Conservation (phyloP, 2,888 invertebrate genomes). For the Zelleria hepariella region DNA sequence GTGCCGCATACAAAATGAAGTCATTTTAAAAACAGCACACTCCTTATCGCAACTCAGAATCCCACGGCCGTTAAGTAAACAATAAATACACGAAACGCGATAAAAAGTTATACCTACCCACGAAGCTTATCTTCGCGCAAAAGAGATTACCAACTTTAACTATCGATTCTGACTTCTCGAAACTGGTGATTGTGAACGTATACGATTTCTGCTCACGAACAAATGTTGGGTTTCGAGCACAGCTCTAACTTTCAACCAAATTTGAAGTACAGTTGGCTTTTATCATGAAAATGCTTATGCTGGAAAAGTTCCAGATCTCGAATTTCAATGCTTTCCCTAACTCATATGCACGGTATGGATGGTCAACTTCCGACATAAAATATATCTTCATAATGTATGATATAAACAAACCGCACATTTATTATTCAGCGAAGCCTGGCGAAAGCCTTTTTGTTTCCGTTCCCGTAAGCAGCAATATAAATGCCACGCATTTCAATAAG, state of each 20-base stretch:
- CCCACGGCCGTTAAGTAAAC: slow-evolving; percentile 24
- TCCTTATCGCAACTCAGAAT: slow-evolving; percentile 14
- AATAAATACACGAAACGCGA: slow-evolving; percentile 34
- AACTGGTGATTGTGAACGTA: slow-evolving; percentile 7
- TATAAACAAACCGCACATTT: background rate
- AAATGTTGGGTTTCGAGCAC: background rate
- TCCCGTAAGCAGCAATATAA: background rate
- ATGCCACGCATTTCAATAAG: background rate
- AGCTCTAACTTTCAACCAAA: background rate
- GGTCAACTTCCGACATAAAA: no score
- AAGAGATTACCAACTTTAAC: slow-evolving; percentile 41
- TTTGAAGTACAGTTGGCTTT: background rate
- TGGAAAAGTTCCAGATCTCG: background rate
- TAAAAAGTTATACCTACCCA: slow-evolving; percentile 30
- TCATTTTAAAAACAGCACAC: background rate
- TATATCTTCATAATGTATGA: background rate
- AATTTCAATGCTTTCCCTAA: background rate
- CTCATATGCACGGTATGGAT: no score
- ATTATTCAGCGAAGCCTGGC: background rate
- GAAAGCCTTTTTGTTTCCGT: background rate
- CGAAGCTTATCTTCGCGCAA: slow-evolving; percentile 38
- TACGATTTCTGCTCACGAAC: background rate
- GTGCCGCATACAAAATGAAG: no score
- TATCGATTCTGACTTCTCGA: slow-evolving; percentile 37
- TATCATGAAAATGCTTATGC: no score